phyloP scores from a whole-genome alignment of 2,113 vertebrate genomes.

The Aramus guarauna region DNA sequence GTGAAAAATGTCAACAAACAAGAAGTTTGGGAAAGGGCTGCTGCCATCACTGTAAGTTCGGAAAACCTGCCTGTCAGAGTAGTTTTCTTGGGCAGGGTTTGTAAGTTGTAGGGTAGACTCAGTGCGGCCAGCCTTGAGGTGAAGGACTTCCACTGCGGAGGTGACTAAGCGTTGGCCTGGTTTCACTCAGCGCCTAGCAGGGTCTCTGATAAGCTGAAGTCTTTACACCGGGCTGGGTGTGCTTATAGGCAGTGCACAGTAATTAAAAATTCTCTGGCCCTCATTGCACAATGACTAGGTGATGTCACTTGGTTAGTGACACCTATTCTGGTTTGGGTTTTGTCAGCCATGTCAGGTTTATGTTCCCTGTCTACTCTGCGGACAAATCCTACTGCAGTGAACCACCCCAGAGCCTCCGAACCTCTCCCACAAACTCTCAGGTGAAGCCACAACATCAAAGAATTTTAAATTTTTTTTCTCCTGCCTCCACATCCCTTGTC shows the following conservation, averaged over 20 bases:
- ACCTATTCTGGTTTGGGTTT: neutral
- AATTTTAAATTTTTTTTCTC: neutral
- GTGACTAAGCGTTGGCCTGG: neutral
- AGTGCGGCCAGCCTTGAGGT: accelerated
- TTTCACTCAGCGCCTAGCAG: neutral
- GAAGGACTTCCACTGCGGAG: neutral
- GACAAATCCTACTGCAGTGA: neutral
- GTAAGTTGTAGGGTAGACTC: no score
- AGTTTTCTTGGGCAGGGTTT: neutral
- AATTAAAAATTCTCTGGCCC: neutral
- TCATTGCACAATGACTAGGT: neutral
- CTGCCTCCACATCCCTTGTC: neutral
- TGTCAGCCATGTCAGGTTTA: neutral
- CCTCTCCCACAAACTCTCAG: neutral
- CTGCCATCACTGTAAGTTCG: neutral
- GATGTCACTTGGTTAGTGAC: neutral
- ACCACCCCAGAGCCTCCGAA: neutral
- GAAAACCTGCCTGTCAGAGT: neutral
- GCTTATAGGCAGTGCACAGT: neutral
- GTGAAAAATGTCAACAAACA: neutral
- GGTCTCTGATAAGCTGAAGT: no score
- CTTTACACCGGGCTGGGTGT: neutral
- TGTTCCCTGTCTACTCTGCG: neutral
- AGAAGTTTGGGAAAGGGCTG: neutral
- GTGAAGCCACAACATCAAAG: neutral